A percentile compares a stretch with the other conserved stretches of the same genome.
Evolutionary conservation across 1,140 invertebrate genomes (phyloP).

Genomic region (Ylistrum balloti): DNA sequence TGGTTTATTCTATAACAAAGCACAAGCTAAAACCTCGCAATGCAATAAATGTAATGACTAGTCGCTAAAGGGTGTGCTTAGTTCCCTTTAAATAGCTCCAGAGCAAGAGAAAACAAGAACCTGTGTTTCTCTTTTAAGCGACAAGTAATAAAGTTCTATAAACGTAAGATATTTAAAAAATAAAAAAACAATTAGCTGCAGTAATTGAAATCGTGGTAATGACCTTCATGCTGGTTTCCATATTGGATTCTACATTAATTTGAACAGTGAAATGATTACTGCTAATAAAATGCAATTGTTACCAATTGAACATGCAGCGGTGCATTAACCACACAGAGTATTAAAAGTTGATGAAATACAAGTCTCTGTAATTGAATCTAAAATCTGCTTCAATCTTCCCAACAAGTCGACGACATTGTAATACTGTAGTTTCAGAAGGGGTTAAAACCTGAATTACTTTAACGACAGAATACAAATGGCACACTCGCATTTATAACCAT

Average conservation of each 20-base stretch:
- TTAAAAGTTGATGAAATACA: constrained; percentile 40
- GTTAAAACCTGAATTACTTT: background rate
- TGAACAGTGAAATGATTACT: constrained; percentile 26
- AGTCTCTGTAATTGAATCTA: constrained; percentile 14
- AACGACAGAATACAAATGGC: background rate
- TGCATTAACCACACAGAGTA: constrained; percentile 6
- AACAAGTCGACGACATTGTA: constrained; percentile 10
- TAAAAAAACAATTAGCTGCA: constrained; percentile 8
- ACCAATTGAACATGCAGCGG: background rate
- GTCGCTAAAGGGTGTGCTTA: background rate
- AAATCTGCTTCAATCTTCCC: background rate
- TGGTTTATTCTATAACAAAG: background rate
- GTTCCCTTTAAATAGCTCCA: background rate
- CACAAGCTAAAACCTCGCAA: background rate
- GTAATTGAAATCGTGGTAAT: constrained; percentile 36
- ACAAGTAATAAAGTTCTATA: background rate
- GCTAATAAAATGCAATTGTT: constrained; percentile 39
- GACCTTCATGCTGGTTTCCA: background rate
- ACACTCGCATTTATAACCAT: background rate
- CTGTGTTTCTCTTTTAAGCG: background rate
- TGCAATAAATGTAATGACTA: background rate
- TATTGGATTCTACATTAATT: constrained; percentile 16
- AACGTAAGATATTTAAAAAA: constrained; percentile 4
- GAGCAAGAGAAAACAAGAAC: background rate
- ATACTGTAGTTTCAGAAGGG: background rate